Evolutionary conservation across 1,140 invertebrate genomes (phyloP).

Genomic region (Harlomillsia oculata): DNA sequence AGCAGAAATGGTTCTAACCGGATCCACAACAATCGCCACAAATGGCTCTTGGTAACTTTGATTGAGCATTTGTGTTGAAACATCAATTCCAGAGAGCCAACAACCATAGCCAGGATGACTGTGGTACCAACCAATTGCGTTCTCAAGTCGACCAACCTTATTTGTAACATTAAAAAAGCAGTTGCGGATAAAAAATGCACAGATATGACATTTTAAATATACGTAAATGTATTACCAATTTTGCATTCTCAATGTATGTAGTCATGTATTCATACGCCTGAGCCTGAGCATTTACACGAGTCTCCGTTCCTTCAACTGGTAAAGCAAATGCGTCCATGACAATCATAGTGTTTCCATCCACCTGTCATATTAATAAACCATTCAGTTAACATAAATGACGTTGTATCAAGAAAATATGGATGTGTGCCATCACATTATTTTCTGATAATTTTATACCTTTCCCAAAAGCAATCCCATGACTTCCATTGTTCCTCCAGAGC

Average conservation of each 20-base stretch:
- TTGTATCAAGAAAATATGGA: neutral
- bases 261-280: slow-evolving; percentile 99
- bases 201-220: neutral
- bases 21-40: slow-evolving; percentile 99
- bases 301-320: slow-evolving; percentile 97
- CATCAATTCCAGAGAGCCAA: slow-evolving; percentile 98
- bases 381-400: slow-evolving; percentile 1
- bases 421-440: neutral
- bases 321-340: slow-evolving; percentile 94
- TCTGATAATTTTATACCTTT: slow-evolving; percentile 44
- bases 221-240: slow-evolving; percentile 57
- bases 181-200: slow-evolving; percentile 11
- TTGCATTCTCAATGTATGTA: slow-evolving; percentile 92
- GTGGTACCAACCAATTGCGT: slow-evolving; percentile 99
- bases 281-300: slow-evolving; percentile 96
- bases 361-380: slow-evolving; percentile 27
- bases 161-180: slow-evolving; percentile 15
- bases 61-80: slow-evolving; percentile 97
- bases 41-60: slow-evolving; percentile 99
- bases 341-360: slow-evolving; percentile 77
- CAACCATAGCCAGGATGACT: slow-evolving; percentile 99
- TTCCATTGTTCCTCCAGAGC: slow-evolving; percentile 95
- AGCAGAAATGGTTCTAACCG: slow-evolving; percentile 93
- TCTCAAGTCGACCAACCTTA: slow-evolving; percentile 79
- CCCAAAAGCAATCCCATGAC: slow-evolving; percentile 97